Evolutionary conservation across 1,140 invertebrate species (phyloP), one percentile per base, ranked within the genome.

Genomic region (Drosophila yakuba): DNA sequence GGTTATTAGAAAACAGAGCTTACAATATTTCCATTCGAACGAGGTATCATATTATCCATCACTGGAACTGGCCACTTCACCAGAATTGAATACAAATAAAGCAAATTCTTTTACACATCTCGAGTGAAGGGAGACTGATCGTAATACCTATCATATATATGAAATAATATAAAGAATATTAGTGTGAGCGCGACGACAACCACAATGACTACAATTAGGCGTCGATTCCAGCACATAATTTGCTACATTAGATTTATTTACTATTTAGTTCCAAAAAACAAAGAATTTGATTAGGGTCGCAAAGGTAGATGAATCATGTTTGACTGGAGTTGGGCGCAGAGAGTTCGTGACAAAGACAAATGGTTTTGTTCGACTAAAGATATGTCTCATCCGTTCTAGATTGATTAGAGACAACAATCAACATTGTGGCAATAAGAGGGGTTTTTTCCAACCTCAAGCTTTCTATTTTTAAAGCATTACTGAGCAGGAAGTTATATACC

Each of bases 1-100:
- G 57, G 25, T 61, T 61, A 72, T 66, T 68, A 47, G 25, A 36
- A 36, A 44, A 59, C 47, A 52, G 57, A 60, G 72, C 59, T 50
- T 45, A 48, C 47, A 35, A 39, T 43, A 56, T 56, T 38, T 25
- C 43, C 17, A 7, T 8, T 4, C 23, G 12, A 25, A 38, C 14
- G 0, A 6, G 5, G 12, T n/a, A 14, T 23, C 8, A 32, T 2
- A 5, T n/a, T 41, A 41, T 3, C 23, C 47, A 51, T 39, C 38
- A n/a, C 12, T n/a, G 12, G 38, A 15, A 55, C 3, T 23, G 6
- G 15, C 17, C 4, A 15, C 12, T 25, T 15, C 3, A 15, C 14
- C 57, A 38, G 12, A 32, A 10, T 8, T 10, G 8, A 32, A 3
- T 32, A 32, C 32, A 7, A 7, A 3, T 32, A 32, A 7, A 32